Percentiles rank a stretch among this genome's conserved stretches.
Evolutionary conservation across 2,888 invertebrate species (phyloP).

Genomic region (Agonopterix heracliana): DNA sequence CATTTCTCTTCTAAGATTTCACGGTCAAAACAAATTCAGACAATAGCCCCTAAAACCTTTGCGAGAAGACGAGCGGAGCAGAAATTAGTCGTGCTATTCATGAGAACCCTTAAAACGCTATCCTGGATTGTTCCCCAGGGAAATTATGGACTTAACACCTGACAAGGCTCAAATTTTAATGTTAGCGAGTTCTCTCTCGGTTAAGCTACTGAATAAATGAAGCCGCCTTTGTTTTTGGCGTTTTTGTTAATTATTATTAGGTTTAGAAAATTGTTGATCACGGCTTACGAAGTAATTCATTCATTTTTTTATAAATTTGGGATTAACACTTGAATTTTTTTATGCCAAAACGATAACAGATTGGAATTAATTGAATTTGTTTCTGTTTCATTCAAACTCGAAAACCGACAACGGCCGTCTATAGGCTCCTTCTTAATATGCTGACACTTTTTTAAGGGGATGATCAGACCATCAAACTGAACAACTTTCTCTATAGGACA

Average conservation of each 20-base stretch:
- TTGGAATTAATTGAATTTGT: no score
- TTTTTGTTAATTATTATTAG: neutral
- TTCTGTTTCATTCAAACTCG: no score
- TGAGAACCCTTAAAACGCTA: conserved; percentile 69
- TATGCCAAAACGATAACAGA: no score
- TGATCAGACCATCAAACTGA: no score
- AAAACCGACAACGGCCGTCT: no score
- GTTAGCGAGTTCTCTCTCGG: conserved; percentile 39
- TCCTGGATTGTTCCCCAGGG: conserved; percentile 67
- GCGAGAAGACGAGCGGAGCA: conserved; percentile 26
- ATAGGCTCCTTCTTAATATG: no score
- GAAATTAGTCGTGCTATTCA: conserved; percentile 66
- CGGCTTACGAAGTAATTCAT: no score
- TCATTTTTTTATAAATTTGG: no score
- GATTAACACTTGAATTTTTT: no score
- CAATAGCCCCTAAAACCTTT: conserved; percentile 24
- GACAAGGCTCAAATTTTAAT: conserved; percentile 74
- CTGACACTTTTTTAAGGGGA: no score
- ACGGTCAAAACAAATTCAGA: conserved; percentile 31
- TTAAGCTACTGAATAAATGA: conserved; percentile 62
- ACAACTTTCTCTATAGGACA: no score
- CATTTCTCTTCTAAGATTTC: conserved; percentile 27
- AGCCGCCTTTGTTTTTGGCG: conserved; percentile 35
- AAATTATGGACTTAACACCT: conserved; percentile 76
- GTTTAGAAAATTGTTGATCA: no score